Evolutionary conservation across 2,888 invertebrate genomes (phyloP), one percentile per base, ranked within the genome.

Genomic region (Periphyllus acericola): DNA sequence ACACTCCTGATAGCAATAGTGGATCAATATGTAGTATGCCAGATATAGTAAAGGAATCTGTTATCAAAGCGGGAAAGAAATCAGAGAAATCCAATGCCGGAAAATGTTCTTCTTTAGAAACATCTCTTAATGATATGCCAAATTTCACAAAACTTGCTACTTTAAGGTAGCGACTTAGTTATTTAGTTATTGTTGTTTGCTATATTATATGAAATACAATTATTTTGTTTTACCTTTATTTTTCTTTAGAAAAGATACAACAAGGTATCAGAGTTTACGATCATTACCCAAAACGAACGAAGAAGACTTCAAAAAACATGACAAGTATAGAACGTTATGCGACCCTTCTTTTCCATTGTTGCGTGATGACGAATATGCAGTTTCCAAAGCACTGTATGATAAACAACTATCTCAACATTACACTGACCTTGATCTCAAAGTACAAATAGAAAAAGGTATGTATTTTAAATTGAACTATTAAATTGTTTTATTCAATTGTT

Each of bases 311-410:
- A 79, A 81, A 68, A 55, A 71, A 19, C 92, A 92, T 78, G 92
- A 92, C 68, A 93, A 93, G 88, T 94, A 93, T 52, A 94, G 94
- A 91, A 96, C 96, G 0, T 95, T 96, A 85, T 94, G 95, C 76
- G 96, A 96, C 91, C 96, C 96, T 1, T 93, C 93, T 89, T 95
- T 94, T 92, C 96, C 96, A 0, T 94, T 96, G 36, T 95, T 96
- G 90, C 94, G 95, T 90, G 93, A 93, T 89, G 95, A 96, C 90
- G 96, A 96, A 0, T 93, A 94, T 80, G 94, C 95, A 9, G 94
- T 95, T 89, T 96, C 96, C 0, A 94, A 94, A 89, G 94, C 94
- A 11, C 92, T 96, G 0, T 96, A 95, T 91, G 94, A 95, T 90
- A 94, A 95, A 90, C 94, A 95, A 90, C 92, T 95, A 83, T 93